Conservation (phyloP, 30 jellyfish, hydroid and myxozoan species). For the Rhopilema esculentum region DNA sequence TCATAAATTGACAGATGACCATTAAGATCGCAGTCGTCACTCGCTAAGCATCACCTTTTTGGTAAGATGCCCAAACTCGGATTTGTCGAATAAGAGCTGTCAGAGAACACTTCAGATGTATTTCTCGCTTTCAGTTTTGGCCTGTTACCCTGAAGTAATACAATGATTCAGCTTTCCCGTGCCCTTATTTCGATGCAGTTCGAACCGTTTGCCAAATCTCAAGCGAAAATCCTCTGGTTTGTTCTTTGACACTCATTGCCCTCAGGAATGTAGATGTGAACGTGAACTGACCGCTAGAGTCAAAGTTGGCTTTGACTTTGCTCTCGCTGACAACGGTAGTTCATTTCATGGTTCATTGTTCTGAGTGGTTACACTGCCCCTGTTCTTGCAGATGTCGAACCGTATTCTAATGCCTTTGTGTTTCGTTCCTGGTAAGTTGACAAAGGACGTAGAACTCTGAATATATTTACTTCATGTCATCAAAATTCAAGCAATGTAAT, state of each 20-base stretch:
- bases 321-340: no score
- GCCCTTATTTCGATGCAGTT: no score
- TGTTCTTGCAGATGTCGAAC: background rate
- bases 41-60: background rate
- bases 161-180: no score
- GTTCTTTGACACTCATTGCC: background rate
- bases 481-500: background rate
- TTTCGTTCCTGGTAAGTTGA: background rate
- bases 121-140: background rate
- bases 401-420: background rate
- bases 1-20: background rate
- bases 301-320: no score
- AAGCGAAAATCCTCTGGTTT: background rate
- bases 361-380: background rate
- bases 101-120: background rate
- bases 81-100: background rate
- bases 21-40: background rate
- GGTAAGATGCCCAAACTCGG: background rate
- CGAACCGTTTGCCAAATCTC: no score
- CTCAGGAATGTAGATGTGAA: no score
- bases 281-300: no score
- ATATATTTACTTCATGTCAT: background rate
- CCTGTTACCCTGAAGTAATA: no score
- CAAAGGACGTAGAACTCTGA: no score
- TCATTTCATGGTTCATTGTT: no score